These are phyloP conservation scores for Cynaeus angustus DNA, from an alignment of 2,888 invertebrate species.

Conservation along the genomic window DNA sequence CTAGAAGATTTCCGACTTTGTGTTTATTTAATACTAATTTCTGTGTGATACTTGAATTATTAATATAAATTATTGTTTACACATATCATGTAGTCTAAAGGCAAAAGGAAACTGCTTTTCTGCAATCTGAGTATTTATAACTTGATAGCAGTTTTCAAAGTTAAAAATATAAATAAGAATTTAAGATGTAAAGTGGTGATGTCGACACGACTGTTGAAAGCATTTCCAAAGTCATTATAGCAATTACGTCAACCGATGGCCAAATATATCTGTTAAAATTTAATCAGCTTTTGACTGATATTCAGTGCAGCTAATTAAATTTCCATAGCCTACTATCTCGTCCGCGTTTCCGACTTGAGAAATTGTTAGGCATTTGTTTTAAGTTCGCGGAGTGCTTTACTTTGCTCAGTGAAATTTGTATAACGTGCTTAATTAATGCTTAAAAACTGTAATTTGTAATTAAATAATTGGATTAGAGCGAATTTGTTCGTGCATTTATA, in stretches of 20 bases:
- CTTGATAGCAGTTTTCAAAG: background rate
- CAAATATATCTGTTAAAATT: slow-evolving; percentile 64
- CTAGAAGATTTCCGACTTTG: no score
- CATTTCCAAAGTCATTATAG: slow-evolving; percentile 36
- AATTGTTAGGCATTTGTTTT: slow-evolving; percentile 64
- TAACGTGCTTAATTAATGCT: slow-evolving; percentile 63
- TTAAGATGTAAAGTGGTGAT: slow-evolving; percentile 9
- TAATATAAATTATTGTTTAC: no score
- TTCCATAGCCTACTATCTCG: slow-evolving; percentile 61
- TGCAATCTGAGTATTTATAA: no score
- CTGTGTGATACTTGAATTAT: no score
- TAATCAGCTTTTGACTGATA: slow-evolving; percentile 66
- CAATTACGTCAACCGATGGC: slow-evolving; percentile 50
- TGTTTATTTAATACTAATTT: no score
- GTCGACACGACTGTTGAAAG: slow-evolving; percentile 28
- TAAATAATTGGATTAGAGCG: slow-evolving; percentile 62
- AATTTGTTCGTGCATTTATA: slow-evolving; percentile 57
- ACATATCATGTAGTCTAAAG: no score
- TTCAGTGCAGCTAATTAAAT: slow-evolving; percentile 65
- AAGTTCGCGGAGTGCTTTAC: slow-evolving; percentile 57
- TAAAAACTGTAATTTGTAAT: slow-evolving; percentile 64
- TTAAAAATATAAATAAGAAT: background rate
- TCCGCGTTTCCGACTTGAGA: slow-evolving; percentile 60
- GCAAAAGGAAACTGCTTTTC: no score
- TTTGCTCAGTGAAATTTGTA: slow-evolving; percentile 61